Evolutionary conservation across 37 sponge, comb jelly and placozoan genomes (phyloP).

Genomic region (Beroe forskalii): DNA sequence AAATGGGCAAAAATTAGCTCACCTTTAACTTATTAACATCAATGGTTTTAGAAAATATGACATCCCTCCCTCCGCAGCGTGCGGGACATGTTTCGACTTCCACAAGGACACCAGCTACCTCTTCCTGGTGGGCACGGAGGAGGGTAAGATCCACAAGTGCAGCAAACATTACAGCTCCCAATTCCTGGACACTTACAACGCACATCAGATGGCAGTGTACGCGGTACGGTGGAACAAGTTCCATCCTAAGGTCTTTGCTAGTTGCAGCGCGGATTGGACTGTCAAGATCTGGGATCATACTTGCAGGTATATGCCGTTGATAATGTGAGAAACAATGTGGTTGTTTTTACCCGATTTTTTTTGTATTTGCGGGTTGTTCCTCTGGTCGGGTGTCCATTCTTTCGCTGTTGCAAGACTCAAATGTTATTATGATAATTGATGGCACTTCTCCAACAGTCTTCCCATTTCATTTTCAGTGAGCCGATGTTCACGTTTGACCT

Average conservation of each 20-base stretch:
- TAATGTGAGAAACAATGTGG: no score
- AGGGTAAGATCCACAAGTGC: constrained; percentile 91
- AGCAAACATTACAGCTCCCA: constrained; percentile 89
- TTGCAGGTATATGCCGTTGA: constrained; percentile 33
- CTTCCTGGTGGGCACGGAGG: constrained; percentile 91
- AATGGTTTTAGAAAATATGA: no score
- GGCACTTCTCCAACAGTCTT: no score
- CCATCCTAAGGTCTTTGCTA: constrained; percentile 89
- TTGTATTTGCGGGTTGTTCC: background rate
- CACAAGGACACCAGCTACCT: constrained; percentile 76
- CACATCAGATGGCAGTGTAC: constrained; percentile 91
- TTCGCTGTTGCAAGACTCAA: no score
- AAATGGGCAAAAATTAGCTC: background rate
- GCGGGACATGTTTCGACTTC: constrained; percentile 89
- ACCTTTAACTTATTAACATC: background rate
- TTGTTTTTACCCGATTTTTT: background rate
- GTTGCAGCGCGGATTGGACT: constrained; percentile 98
- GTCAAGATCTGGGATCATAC: constrained; percentile 95
- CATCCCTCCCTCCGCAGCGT: constrained; percentile 69
- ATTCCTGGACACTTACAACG: constrained; percentile 80
- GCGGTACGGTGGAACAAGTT: constrained; percentile 86
- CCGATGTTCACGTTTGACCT: constrained; percentile 95
- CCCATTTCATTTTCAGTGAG: constrained; percentile 72
- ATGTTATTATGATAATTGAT: no score
- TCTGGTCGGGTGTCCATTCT: no score